Evolutionary conservation across 2,797 vertebrate species (phyloP), one percentile per base, ranked within the genome.

Genomic region (Tapera naevia): DNA sequence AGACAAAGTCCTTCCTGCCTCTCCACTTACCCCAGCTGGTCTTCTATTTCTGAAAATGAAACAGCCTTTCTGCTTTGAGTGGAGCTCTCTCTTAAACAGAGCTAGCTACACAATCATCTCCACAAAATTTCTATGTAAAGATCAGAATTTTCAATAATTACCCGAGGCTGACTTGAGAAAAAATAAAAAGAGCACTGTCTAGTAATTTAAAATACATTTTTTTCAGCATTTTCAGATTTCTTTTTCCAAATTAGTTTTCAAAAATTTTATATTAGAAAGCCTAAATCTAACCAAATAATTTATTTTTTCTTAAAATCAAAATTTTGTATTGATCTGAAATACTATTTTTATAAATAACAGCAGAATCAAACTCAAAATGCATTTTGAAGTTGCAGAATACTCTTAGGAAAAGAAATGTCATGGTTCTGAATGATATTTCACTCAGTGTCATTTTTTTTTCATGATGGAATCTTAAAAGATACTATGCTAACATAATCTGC

Each of bases 31-130:
- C 69, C 85, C 91, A 95, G 82, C 65, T 96, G 93, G 65, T 80
- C 57, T 78, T 92, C 93, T 95, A 67, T 95, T 96, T 94, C 94
- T 91, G 91, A 91, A 94, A 85, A 85, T 9, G 19, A 87, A 92
- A 43, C 67, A 73, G 67, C 33, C 35, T 89, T 93, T 89, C 46
- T 87, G n/a, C 35, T 83, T 86, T 87, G 74, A 80, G 50, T 43
- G 32, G 48, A 94, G n/a, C 43, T 30, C 11, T 80, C 11, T 75
- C 69, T 66, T 86, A 65, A 86, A 61, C 32, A 37, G 37, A 61
- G 25, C 21, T 61, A 45, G 23, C 58, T 13, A 48, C 2, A 51
- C 2, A 51, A 24, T 76, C 13, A 35, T 11, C 32, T 17, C 43
- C 2, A 56, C 30, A 76, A 11, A 39, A 78, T 11, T 75, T n/a